phyloP scores from a whole-genome alignment of 2,113 vertebrate species.

The Lucifuga dentata region DNA sequence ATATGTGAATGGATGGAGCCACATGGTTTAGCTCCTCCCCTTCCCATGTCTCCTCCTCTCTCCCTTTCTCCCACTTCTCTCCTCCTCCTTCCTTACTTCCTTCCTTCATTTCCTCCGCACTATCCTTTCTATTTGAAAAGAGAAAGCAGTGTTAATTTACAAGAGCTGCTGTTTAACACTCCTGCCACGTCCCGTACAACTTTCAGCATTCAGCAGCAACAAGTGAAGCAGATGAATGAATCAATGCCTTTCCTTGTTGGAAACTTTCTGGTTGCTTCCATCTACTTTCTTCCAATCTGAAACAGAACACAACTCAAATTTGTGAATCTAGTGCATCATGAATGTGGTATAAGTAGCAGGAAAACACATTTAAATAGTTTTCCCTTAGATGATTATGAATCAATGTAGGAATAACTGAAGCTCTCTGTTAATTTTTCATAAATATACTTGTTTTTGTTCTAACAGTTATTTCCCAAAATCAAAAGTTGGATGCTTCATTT shows the following conservation, averaged over 20 bases:
- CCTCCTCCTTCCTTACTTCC: background rate
- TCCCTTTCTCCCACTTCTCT: background rate
- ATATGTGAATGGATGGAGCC: conserved; percentile 76
- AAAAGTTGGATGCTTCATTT: no score
- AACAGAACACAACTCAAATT: background rate
- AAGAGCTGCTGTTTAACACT: conserved; percentile 55
- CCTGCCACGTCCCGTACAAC: conserved; percentile 59
- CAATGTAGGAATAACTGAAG: no score
- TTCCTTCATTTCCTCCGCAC: conserved; percentile 41
- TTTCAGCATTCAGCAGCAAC: conserved; percentile 20
- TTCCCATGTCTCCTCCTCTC: background rate
- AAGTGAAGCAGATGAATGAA: conserved; percentile 56
- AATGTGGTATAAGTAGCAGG: no score
- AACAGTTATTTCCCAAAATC: no score
- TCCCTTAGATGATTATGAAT: no score
- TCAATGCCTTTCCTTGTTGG: conserved; percentile 29
- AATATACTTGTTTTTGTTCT: no score
- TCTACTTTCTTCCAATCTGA: background rate
- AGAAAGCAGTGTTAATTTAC: conserved; percentile 56
- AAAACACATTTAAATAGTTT: no score
- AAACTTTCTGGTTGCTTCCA: background rate
- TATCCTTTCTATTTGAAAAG: conserved; percentile 1
- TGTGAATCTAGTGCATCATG: no score
- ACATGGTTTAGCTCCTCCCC: conserved; percentile 33
- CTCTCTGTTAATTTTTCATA: no score